A percentile compares a stretch with the other conserved stretches of the same genome.
phyloP scores from a whole-genome alignment of 2,113 vertebrate genomes.

The Melozone crissalis region DNA sequence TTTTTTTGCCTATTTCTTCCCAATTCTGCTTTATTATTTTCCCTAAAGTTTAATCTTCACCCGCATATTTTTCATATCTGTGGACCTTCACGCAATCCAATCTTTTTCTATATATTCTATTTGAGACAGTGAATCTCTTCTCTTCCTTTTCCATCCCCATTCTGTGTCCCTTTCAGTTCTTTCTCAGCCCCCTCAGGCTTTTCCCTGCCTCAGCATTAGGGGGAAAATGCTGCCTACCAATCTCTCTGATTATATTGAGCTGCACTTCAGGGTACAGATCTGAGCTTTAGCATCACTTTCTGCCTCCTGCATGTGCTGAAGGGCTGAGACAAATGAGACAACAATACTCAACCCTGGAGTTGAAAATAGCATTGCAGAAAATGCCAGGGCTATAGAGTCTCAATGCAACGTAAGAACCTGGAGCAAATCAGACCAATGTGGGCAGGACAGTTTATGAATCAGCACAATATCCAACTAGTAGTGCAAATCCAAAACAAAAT shows the following conservation, averaged over 20 bases:
- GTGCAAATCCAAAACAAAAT: not conserved
- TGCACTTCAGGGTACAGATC: not conserved
- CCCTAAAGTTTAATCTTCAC: not conserved
- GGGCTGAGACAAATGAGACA: not conserved
- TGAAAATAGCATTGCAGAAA: not conserved
- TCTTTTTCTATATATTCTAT: not conserved
- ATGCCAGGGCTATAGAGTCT: not conserved
- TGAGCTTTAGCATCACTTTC: not conserved
- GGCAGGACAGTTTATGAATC: not conserved
- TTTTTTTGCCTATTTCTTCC: not conserved
- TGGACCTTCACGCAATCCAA: not conserved
- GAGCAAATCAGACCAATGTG: not conserved
- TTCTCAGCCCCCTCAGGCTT: not conserved
- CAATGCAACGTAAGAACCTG: not conserved
- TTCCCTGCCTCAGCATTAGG: not conserved
- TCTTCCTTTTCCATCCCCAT: not conserved
- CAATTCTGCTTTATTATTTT: not conserved
- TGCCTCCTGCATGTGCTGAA: not conserved
- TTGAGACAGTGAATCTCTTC: not conserved
- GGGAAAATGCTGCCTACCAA: not conserved
- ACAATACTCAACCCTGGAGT: not conserved
- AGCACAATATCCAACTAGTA: not conserved
- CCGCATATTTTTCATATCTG: not conserved
- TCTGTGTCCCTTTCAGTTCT: not conserved
- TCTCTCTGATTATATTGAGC: not conserved